These are phyloP conservation scores for Caenorhabditis sp. DNA, from an alignment of 2,888 invertebrate genomes.

Conservation along the genomic window DNA sequence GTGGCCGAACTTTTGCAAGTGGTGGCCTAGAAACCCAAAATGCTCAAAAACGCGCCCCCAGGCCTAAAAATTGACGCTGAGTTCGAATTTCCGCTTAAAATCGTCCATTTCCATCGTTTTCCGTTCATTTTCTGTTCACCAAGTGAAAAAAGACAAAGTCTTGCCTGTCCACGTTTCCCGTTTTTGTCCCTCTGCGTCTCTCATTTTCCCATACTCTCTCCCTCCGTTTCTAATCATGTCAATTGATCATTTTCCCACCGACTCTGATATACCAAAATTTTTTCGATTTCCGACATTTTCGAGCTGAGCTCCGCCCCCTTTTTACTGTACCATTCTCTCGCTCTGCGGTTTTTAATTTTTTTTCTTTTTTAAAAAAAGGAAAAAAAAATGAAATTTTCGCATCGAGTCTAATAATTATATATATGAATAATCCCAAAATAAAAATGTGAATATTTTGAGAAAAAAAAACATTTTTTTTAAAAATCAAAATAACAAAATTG, in stretches of 20 bases:
- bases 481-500: background rate
- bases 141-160: slow-evolving; percentile 35
- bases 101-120: no score
- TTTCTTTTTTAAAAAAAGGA: background rate
- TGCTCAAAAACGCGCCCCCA: background rate
- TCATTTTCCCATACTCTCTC: background rate
- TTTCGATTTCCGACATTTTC: background rate
- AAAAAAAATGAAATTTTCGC: no score
- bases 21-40: background rate
- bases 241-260: no score
- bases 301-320: slow-evolving; percentile 35
- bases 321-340: slow-evolving; percentile 45
- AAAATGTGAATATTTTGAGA: background rate
- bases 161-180: slow-evolving; percentile 4
- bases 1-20: background rate
- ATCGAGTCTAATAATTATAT: slow-evolving; percentile 56
- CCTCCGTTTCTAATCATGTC: slow-evolving; percentile 40
- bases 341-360: slow-evolving; percentile 21
- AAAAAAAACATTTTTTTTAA: background rate
- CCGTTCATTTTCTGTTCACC: slow-evolving; percentile 24
- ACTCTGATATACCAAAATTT: no score
- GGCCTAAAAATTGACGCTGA: background rate
- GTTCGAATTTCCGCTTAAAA: slow-evolving; percentile 1
- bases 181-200: slow-evolving; percentile 27
- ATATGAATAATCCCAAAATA: background rate